phyloP scores from a whole-genome alignment of 2,113 vertebrate genomes.

The Vidua chalybeata region DNA sequence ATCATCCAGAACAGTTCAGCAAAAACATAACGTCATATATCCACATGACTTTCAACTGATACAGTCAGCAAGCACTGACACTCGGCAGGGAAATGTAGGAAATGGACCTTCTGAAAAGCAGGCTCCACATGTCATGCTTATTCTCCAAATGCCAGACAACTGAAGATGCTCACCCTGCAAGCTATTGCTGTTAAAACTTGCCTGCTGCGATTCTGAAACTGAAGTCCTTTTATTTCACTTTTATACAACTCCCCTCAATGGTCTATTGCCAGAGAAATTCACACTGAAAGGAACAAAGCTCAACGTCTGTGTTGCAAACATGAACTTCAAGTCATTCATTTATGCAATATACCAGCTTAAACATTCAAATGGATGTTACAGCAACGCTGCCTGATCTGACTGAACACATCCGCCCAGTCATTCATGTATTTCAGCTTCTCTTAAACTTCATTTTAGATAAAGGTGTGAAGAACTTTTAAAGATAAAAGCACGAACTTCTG shows the following conservation, averaged over 20 bases:
- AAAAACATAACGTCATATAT: constrained; percentile 32
- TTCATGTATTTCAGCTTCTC: background rate
- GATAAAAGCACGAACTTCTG: background rate
- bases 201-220: background rate
- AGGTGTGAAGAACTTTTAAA: background rate
- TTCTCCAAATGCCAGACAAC: background rate
- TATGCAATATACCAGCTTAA: background rate
- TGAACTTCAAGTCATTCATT: background rate
- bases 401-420: background rate
- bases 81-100: background rate
- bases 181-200: background rate
- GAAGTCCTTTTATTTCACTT: background rate
- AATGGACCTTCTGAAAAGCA: background rate
- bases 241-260: background rate
- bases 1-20: background rate
- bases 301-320: background rate
- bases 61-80: background rate
- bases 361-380: background rate
- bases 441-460: background rate
- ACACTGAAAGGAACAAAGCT: background rate
- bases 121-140: background rate
- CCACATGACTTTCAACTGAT: constrained; percentile 47
- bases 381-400: background rate
- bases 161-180: background rate
- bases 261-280: background rate